Evolutionary conservation across 1,140 invertebrate species (phyloP), one percentile per base, ranked within the genome.

Genomic region (Cydia splendana): DNA sequence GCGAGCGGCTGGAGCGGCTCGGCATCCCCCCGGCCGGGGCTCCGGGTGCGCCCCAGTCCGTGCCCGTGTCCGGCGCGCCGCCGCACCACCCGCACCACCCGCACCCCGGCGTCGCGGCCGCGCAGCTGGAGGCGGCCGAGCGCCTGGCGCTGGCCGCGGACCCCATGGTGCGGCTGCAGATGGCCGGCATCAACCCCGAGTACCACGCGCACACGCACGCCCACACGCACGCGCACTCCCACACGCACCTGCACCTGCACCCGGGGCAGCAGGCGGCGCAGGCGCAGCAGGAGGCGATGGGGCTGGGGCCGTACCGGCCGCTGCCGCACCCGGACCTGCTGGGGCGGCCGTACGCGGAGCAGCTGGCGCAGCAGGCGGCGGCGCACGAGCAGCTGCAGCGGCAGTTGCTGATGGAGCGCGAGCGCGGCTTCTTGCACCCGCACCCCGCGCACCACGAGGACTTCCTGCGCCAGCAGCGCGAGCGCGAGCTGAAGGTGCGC

Each of bases 231-330:
- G 94, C 97, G 82, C 98, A 98, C 94, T 97, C 97, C 84, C 98
- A 98, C 94, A 97, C 97, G 82, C 97, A 98, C 94, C 96, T 98
- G 87, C 97, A 98, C 94, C 95, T 98, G 88, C 97, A 97, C 94
- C 96, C 96, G 84, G 96, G 96, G 89, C 96, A 96, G 93, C 96
- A 97, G 91, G 95, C 95, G 85, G 93, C 94, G 81, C 95, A 96
- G 88, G 96, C 95, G 78, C 95, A 95, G 91, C 95, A 96, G 87
- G 95, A 96, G 83, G 94, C 94, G 78, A 81, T 90, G 71, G 84
- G 88, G 74, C 83, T 93, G 77, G 89, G 86, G 53, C 92, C 82
- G 84, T 94, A 91, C 85, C 95, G 93, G 88, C 95, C 93, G 85
- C 94, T 94, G 90, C 93, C 95, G 88, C 96, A 96, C 85, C 95